phyloP scores from a whole-genome alignment of 2,888 invertebrate genomes.

The Dyspetes luteomarginatus region DNA sequence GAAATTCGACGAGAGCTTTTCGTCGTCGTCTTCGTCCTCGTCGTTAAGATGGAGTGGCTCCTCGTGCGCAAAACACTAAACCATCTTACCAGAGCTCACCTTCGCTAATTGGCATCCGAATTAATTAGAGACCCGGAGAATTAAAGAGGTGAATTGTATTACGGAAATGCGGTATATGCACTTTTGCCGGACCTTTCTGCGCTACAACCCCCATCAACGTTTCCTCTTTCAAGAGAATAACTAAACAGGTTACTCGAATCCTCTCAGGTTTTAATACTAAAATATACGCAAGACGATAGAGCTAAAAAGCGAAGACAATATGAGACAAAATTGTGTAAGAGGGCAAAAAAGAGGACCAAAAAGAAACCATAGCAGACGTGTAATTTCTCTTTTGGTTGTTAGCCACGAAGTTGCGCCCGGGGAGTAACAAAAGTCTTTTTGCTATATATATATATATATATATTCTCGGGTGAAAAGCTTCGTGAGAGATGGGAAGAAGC shows the following conservation, averaged over 20 bases:
- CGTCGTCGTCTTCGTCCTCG: conserved; percentile 15
- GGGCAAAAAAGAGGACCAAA: neutral
- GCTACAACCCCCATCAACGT: neutral
- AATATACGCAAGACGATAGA: neutral
- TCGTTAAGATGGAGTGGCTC: conserved; percentile 21
- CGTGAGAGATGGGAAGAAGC: conserved; percentile 51
- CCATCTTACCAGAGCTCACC: conserved; percentile 3
- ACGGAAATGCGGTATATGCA: conserved; percentile 21
- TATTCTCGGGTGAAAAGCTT: conserved; percentile 53
- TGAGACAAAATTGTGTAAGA: neutral
- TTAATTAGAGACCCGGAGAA: conserved; percentile 54
- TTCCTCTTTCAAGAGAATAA: neutral
- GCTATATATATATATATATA: too few relatives aligned
- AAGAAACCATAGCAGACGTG: conserved; percentile 41
- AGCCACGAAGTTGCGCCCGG: conserved; percentile 53
- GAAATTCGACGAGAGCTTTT: conserved; percentile 55
- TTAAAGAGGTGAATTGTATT: conserved; percentile 44
- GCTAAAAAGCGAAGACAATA: conserved; percentile 9
- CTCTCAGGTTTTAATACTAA: neutral
- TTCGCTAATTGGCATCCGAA: conserved; percentile 55
- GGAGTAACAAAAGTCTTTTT: conserved; percentile 60
- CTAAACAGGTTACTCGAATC: neutral
- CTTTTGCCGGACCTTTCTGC: neutral
- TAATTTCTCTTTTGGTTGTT: conserved; percentile 55
- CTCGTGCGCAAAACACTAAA: conserved; percentile 34